A percentile compares a stretch with the other conserved stretches of the same genome.
phyloP scores from a whole-genome alignment of 1,140 invertebrate species.

The Adelges cooleyi region DNA sequence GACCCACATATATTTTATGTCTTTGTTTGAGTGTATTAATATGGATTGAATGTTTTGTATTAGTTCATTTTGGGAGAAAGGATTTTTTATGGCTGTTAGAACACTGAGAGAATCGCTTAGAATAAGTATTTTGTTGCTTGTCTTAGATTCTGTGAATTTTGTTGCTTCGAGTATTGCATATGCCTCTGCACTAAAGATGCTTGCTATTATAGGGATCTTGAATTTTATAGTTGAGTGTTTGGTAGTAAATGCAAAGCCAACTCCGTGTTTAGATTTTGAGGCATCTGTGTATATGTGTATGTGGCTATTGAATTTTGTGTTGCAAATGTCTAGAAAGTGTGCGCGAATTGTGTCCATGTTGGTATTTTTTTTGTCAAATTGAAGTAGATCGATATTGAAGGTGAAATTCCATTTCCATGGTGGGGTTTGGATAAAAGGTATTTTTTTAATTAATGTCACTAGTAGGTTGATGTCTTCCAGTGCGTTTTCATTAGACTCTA shows the following conservation, averaged over 20 bases:
- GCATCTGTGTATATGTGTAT: neutral
- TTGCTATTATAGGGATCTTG: neutral
- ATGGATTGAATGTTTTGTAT: neutral
- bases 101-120: neutral
- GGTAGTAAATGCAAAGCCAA: neutral
- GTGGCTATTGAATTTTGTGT: neutral
- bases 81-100: neutral
- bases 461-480: too few species aligned
- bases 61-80: neutral
- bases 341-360: neutral
- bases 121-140: neutral
- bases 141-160: neutral
- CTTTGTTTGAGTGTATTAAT: neutral
- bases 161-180: neutral
- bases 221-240: neutral
- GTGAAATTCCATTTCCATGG: too few species aligned
- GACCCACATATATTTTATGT: neutral
- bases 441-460: too few species aligned
- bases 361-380: neutral
- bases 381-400: neutral
- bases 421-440: too few species aligned
- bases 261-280: neutral
- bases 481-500: too few species aligned
- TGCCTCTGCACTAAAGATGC: neutral
- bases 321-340: neutral